Base-by-base conservation (phyloP, 2,888 invertebrate genomes). In the Biston stratarius region DNA sequence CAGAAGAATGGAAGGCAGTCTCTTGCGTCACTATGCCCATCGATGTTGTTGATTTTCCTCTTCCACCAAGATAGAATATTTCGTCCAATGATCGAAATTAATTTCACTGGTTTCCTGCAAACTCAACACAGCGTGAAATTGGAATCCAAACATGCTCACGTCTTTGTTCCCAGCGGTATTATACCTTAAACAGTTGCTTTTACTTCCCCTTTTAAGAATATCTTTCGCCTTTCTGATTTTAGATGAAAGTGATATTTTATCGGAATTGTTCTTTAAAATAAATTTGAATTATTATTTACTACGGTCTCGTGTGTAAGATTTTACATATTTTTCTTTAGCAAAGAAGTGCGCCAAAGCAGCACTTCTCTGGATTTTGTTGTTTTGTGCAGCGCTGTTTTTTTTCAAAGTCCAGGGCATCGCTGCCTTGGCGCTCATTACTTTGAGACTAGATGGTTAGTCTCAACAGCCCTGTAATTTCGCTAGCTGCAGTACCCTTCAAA, bases 101-200 rank as follows among this genome's bases (percentile, higher is more conserved):
- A 82, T 83, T 85, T 83, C 75, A 77, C 73, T 74, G 77, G 79
- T 76, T 85, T 82, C 82, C 83, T 82, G 78, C 72, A 82, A 74
- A 80, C 72, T 81, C 84, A 76, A 79, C 84, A 80, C 81, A 80
- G 84, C 90, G 89, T 89, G 85, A 91, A 91, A 91, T 91, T 91
- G 89, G 79, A 79, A 81, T 82, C 84, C 84, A 88, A 88, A 89
- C 86, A 87, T 85, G 81, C 79, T 80, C 83, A 80, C 81, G 81
- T 83, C 78, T 78, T 82, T 82, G 79, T 82, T 81, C 83, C 83
- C 83, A 65, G 69, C 68, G 83, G 84, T 79, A 84, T 84, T 84
- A 79, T 77, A 76, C 80, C 82, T 85, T 78, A 78, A 80, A 77
- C 74, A 72, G 71, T 79, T 80, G 34, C 78, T 77, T 76, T 79